Evolutionary conservation across 2,113 vertebrate genomes (phyloP), one percentile per base, ranked within the genome.

Genomic region (Megaceryle maxima): DNA sequence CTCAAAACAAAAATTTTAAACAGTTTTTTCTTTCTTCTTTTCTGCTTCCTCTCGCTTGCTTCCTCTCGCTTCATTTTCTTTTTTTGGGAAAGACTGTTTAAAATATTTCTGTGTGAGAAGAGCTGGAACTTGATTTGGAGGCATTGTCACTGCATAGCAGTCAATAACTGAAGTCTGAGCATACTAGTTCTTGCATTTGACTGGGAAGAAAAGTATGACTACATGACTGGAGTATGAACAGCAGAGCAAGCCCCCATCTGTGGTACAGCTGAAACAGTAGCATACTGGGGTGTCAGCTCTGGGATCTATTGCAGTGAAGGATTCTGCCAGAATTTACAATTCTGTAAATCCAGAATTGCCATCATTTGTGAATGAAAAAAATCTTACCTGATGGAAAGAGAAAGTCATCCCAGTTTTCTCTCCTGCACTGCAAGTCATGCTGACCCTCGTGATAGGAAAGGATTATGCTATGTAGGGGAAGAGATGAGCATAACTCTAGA

Each of bases 251-350:
- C 6, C 18, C 9, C 13, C 8, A n/a, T 29, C n/a, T 83, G 21
- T 39, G 37, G 35, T 33, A 55, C 25, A 41, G 9, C 55, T 86
- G 76, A 80, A 83, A 59, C 48, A 57, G 25, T 9, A 53, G 39
- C 0, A 0, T 73, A 20, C 14, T 43, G 33, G 6, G 4, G 2
- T 59, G 14, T 87, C n/a, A 39, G 24, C 29, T 53, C 18, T 66
- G 37, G 17, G 22, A 53, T 83, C 4, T 7, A 3, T 17, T 66
- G 35, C 63, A 59, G n/a, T 83, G 39, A 48, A 57, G 33, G 33
- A 25, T 57, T 50, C n/a, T 94, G 39, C n/a, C 9, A 77, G 37
- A 37, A 41, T 41, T 41, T 41, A 41, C 39, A 41, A 41, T 41
- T 41, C 84, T 72, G 2, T 46, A 84, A 64, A 59, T 46, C 8